Evolutionary conservation across 2,888 invertebrate species (phyloP), one percentile per base, ranked within the genome.

Genomic region (Tenthredo scrophulariae): DNA sequence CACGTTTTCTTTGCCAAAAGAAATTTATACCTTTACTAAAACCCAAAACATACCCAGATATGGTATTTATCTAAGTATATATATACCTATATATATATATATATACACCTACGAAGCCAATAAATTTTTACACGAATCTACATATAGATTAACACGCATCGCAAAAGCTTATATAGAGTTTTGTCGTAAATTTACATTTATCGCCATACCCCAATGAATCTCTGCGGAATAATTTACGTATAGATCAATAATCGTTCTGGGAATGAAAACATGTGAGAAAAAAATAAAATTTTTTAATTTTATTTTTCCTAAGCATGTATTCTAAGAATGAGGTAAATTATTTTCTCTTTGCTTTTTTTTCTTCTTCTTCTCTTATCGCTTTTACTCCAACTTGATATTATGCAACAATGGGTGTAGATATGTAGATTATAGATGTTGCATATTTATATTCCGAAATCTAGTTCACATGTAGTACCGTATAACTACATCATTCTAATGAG

Each of bases 61-160:
- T 65, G 22, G 65, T 65, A 29, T 58, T 58, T n/a, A 58, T 58
- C n/a, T n/a, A 58, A n/a, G 58, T 29, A 65, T 29, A 3, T 15
- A 2, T 33, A 13, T 9, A 15, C 2, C 7, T 58, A 7, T 58
- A 58, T 22, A 18, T 22, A 58, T 46, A 9, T 22, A 58, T 1
- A n/a, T 58, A 58, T 22, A 22, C 7, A 4, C 22, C 7, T 15
- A 33, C 33, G 18, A 1, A 67, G 29, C 67, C 67, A 33, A 67
- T 67, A 67, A 67, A 67, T 67, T 62, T 62, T 62, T 62, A 62
- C 26, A 62, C 62, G 18, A 67, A 67, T 67, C 67, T 67, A 67
- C 67, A 67, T 67, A 29, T 29, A 67, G 26, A 67, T 67, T 33
- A 67, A 67, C 67, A 33, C 67, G 29, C 33, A 67, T 33, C 29